Conservation (phyloP, 2,113 vertebrate species). For the Hypanus sabinus region DNA sequence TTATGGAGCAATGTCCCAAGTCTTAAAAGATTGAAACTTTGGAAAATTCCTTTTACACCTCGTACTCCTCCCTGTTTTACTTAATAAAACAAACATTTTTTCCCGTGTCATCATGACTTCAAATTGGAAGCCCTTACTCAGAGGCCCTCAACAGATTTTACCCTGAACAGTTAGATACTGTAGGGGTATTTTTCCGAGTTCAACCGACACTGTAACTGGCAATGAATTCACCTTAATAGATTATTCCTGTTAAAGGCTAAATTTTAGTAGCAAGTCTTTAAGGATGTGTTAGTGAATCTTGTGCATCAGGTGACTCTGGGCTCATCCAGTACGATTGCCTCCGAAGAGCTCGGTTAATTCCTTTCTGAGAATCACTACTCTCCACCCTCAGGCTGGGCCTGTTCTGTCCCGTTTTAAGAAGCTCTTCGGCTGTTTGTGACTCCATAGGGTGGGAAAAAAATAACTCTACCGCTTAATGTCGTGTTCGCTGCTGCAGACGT, state of each 20-base stretch:
- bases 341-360: background rate
- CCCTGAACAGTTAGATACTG: background rate
- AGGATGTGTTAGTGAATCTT: background rate
- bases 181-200: background rate
- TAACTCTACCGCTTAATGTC: too few relatives aligned
- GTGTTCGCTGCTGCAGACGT: too few relatives aligned
- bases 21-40: background rate
- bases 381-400: background rate
- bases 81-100: too few relatives aligned
- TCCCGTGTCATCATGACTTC: background rate
- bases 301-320: background rate
- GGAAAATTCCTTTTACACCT: background rate
- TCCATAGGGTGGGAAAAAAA: too few relatives aligned
- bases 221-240: background rate
- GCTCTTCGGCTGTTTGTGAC: background rate
- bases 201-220: background rate
- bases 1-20: background rate
- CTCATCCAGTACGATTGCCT: background rate
- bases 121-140: background rate
- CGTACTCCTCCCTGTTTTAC: background rate
- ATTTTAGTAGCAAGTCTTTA: background rate
- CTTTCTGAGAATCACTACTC: background rate
- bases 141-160: background rate
- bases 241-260: background rate
- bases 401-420: background rate